Base-by-base conservation (phyloP, 1,140 invertebrate species). In the Elysia chlorotica region DNA sequence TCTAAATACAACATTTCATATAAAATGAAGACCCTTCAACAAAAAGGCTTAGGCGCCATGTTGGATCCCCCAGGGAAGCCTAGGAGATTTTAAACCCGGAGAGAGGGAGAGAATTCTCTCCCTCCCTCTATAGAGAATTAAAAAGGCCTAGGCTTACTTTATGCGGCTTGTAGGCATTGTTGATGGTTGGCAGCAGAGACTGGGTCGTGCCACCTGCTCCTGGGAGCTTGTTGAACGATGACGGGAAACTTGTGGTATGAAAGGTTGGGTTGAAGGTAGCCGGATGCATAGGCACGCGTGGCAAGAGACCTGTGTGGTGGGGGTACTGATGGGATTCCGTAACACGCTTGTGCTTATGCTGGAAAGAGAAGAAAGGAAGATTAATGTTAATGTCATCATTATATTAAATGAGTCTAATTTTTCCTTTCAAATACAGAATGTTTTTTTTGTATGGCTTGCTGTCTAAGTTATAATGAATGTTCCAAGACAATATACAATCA, bases 261-360 rank as follows among this genome's bases (percentile, higher is more conserved):
- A 80, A 83, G 36, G 79, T 78, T 30, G 82, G 81, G 59, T 82
- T 81, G 65, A 82, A 79, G 30, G 80, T 78, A 31, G 79, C 75
- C 0, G 78, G 73, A 63, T 84, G 79, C 36, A 82, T 74, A 54
- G 79, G 78, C 0, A 85, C 79, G n/a, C 79, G 79, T 2, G 83
- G 83, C 54, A 85, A 75, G 54, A 83, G 74, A 41, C 81, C 81
- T 14, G 81, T 79, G 70, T 82, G 81, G 63, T 78, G 81, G 14
- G 69, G 31, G 70, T 71, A 78, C 56, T 76, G 67, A 4, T 74
- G 77, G 21, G 61, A 76, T 61, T 77, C 76, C 23, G 54, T 71
- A 38, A 65, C 61, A 4, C 76, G 63, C 63, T 76, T 75, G 66
- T 74, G 37, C 54, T 73, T 75, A 33, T 69, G 37, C 73, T 77